These are phyloP conservation scores for Etheostoma cragini DNA, from an alignment of 2,113 vertebrate genomes.

Conservation along the genomic window DNA sequence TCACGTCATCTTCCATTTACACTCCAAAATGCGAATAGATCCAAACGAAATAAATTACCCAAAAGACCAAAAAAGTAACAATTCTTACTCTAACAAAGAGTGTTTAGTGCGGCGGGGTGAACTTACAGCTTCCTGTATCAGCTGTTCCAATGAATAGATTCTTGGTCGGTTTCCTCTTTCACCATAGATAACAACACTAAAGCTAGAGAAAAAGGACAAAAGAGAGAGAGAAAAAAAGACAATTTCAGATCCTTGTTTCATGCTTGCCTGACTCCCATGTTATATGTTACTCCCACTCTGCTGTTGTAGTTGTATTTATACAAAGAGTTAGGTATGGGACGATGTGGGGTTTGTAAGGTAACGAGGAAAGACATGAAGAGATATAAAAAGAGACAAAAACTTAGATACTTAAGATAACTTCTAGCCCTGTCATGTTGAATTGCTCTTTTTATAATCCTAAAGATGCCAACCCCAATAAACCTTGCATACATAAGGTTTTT, in stretches of 20 bases:
- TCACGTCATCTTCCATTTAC: constrained; percentile 42
- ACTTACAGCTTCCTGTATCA: constrained; percentile 96
- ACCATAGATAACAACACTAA: constrained; percentile 93
- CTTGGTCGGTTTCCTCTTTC: constrained; percentile 94
- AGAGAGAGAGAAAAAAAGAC: constrained; percentile 46
- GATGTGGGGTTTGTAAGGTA: constrained; percentile 42
- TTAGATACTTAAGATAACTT: constrained; percentile 3
- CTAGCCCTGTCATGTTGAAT: neutral
- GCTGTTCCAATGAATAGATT: constrained; percentile 95
- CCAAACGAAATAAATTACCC: constrained; percentile 1
- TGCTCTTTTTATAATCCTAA: neutral
- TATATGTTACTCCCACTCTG: constrained; percentile 67
- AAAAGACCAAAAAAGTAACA: constrained; percentile 20
- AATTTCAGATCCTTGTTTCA: constrained; percentile 74
- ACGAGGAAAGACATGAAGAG: constrained; percentile 9
- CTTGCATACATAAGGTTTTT: neutral
- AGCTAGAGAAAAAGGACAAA: constrained; percentile 81
- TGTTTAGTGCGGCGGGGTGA: constrained; percentile 48
- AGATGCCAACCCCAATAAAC: neutral
- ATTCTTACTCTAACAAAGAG: constrained; percentile 7
- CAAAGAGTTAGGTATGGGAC: constrained; percentile 33
- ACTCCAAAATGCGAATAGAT: constrained; percentile 45
- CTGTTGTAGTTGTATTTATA: constrained; percentile 48
- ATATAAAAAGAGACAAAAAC: neutral
- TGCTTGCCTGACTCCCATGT: constrained; percentile 60